Evolutionary conservation across 2,113 vertebrate species (phyloP).

Genomic region (Octodon degus): DNA sequence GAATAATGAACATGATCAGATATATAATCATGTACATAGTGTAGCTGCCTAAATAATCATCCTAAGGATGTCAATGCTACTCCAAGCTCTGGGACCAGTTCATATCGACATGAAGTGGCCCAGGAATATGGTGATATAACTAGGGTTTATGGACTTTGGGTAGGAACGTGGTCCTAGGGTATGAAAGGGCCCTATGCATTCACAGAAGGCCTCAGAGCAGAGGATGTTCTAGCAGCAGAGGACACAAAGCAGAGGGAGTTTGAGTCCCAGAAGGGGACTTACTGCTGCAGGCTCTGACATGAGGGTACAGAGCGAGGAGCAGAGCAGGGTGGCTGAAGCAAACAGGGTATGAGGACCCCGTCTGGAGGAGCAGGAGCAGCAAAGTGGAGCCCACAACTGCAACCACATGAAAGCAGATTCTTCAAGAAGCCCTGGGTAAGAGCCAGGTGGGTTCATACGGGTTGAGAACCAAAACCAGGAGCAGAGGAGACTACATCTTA

Average conservation of each 20-base stretch:
- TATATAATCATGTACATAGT: not conserved
- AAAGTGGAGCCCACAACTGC: not conserved
- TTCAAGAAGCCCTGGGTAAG: not conserved
- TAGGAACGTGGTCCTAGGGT: not conserved
- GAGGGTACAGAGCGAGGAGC: not conserved
- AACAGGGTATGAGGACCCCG: not conserved
- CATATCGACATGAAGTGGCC: not conserved
- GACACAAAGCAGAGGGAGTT: not conserved
- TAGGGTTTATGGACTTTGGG: not conserved
- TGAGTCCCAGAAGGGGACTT: not conserved
- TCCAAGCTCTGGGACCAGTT: not conserved
- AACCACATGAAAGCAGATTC: not conserved
- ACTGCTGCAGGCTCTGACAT: not conserved
- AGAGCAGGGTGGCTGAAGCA: not conserved
- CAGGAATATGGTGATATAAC: not conserved
- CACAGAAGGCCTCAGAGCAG: not conserved
- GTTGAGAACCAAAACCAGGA: not conserved
- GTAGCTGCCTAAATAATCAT: not conserved
- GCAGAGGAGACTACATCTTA: not conserved
- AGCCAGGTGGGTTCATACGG: not conserved
- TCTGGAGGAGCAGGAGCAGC: not conserved
- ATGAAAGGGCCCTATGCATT: not conserved
- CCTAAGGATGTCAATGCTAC: not conserved
- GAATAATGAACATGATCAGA: not conserved
- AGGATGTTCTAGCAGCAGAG: not conserved